These are phyloP conservation scores for Ammodytes marinus DNA, from an alignment of 2,113 vertebrate species.

Conservation along the genomic window DNA sequence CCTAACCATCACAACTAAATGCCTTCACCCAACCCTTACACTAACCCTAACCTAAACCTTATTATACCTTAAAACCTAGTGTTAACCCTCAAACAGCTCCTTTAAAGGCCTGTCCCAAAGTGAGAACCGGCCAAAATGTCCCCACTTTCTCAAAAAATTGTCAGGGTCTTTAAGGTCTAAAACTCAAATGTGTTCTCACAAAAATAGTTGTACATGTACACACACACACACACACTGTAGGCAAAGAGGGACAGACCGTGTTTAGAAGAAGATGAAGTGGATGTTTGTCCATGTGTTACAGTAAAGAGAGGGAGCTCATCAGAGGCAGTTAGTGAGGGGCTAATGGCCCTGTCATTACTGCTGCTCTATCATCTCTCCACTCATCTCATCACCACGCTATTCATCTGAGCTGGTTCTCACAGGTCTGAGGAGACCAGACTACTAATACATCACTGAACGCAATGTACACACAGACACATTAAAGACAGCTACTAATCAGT, in stretches of 20 bases:
- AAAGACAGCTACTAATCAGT: not conserved
- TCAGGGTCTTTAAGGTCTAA: too few species aligned
- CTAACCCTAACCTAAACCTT: too few species aligned
- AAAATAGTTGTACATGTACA: too few species aligned
- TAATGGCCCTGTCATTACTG: slow-evolving; percentile 78
- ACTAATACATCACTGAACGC: not conserved
- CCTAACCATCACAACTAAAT: too few species aligned
- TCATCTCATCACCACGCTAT: slow-evolving; percentile 43
- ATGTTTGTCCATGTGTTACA: slow-evolving; percentile 55
- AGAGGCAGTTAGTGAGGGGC: slow-evolving; percentile 50
- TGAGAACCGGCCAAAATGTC: too few species aligned
- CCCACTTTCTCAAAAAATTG: too few species aligned
- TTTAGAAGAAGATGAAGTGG: slow-evolving; percentile 20
- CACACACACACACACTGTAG: not conserved
- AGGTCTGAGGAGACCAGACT: not conserved
- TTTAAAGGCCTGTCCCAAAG: too few species aligned
- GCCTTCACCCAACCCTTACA: too few species aligned
- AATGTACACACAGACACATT: not conserved
- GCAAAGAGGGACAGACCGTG: not conserved
- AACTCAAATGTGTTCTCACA: too few species aligned
- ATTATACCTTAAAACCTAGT: too few species aligned
- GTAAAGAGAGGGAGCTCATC: slow-evolving; percentile 58
- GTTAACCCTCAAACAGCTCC: too few species aligned
- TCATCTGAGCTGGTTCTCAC: slow-evolving; percentile 69
- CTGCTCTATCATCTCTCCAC: slow-evolving; percentile 66